Evolutionary conservation across 1,140 invertebrate species (phyloP).

Genomic region (Hylyphantes graminicola): DNA sequence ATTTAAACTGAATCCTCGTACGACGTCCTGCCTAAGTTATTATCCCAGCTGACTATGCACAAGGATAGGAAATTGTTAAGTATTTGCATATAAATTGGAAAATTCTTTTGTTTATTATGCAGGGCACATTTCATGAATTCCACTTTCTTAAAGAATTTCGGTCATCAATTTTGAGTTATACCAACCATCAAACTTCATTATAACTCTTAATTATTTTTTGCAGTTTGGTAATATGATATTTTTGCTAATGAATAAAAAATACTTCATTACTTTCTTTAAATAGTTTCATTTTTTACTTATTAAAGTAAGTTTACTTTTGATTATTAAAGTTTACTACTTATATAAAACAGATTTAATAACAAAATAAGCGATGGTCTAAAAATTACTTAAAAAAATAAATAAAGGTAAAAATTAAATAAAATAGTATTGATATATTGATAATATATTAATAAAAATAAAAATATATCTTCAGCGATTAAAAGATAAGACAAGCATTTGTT

Average conservation of each 20-base stretch:
- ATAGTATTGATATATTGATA: no score
- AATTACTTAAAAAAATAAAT: no score
- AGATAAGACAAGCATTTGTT: no score
- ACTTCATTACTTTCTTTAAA: neutral
- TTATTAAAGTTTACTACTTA: no score
- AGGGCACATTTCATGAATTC: conserved; percentile 9
- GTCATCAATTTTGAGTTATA: conserved; percentile 34
- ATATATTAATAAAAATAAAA: no score
- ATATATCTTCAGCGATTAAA: no score
- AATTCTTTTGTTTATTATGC: conserved; percentile 28
- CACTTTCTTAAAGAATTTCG: conserved; percentile 23
- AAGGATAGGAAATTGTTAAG: conserved; percentile 6
- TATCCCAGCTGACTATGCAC: neutral
- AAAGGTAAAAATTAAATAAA: no score
- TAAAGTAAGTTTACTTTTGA: no score
- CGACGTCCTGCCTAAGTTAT: neutral
- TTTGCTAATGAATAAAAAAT: no score
- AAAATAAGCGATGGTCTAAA: no score
- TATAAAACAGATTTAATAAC: no score
- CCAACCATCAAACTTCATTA: conserved; percentile 6
- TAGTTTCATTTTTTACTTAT: neutral
- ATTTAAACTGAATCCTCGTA: neutral
- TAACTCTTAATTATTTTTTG: neutral
- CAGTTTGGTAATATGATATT: no score
- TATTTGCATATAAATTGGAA: conserved; percentile 42